phyloP scores from a whole-genome alignment of 1,140 invertebrate species.

The Streblospio benedicti region DNA sequence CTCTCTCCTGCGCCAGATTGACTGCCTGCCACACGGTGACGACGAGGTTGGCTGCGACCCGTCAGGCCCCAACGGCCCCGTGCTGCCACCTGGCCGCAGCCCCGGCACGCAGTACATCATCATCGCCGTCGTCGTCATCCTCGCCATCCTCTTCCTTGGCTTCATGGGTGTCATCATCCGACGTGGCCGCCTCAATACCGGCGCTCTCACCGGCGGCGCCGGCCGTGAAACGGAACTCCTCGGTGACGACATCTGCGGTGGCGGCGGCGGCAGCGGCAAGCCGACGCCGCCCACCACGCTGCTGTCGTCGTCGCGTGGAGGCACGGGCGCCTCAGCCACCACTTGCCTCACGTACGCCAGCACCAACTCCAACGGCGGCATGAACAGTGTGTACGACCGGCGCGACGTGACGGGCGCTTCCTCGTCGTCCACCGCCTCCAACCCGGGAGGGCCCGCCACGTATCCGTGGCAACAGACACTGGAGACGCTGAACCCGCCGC shows the following conservation, averaged over 20 bases:
- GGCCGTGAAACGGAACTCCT: conserved; percentile 26
- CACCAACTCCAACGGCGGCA: conserved; percentile 20
- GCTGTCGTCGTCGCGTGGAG: neutral
- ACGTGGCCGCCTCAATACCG: conserved; percentile 34
- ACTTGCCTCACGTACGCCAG: conserved; percentile 25
- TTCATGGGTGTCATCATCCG: conserved; percentile 34
- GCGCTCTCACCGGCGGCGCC: conserved; percentile 17
- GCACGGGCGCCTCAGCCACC: conserved; percentile 8
- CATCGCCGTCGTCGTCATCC: conserved; percentile 32
- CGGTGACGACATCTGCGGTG: conserved; percentile 31
- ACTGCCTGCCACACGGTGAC: too few species aligned
- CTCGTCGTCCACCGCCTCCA: conserved; percentile 59
- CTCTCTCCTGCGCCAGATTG: too few species aligned
- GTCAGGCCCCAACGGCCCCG: conserved; percentile 4
- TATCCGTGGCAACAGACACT: too few species aligned
- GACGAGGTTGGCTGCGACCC: neutral
- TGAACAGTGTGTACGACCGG: conserved; percentile 55
- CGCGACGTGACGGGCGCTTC: conserved; percentile 70
- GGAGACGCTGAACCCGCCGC: conserved; percentile 79
- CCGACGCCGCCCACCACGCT: neutral
- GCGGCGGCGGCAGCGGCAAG: neutral
- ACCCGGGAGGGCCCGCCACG: conserved; percentile 45
- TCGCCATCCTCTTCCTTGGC: conserved; percentile 32
- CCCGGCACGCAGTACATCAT: conserved; percentile 33
- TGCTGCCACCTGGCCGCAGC: conserved; percentile 4